Conservation (phyloP, 2,888 invertebrate species). For the Hipparchia semele region DNA sequence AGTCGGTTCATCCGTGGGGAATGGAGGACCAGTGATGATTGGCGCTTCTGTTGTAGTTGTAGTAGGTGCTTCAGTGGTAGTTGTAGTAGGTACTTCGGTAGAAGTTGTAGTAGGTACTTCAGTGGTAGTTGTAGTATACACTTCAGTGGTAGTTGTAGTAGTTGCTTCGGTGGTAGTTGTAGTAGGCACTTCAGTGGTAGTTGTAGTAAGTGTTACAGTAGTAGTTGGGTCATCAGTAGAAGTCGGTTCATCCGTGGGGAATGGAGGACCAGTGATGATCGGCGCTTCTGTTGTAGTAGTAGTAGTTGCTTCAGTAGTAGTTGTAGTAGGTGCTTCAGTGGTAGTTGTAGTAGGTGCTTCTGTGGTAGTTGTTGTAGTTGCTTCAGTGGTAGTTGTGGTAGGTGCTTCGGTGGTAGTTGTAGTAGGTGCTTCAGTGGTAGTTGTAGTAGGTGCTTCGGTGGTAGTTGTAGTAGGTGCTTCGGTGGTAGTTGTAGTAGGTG, state of each 20-base stretch:
- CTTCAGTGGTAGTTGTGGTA: slow-evolving; percentile 20
- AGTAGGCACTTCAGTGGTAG: slow-evolving; percentile 18
- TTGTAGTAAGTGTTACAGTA: background rate
- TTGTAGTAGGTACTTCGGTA: slow-evolving; percentile 9
- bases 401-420: slow-evolving; percentile 9
- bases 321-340: slow-evolving; percentile 15
- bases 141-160: slow-evolving; percentile 19
- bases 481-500: slow-evolving; percentile 10
- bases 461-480: slow-evolving; percentile 6
- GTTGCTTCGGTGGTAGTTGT: slow-evolving; percentile 16
- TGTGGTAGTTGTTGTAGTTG: slow-evolving; percentile 13
- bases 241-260: slow-evolving; percentile 6
- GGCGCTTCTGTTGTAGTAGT: slow-evolving; percentile 16
- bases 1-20: slow-evolving; percentile 16
- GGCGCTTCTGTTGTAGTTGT: background rate
- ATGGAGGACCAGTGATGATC: too few relatives aligned
- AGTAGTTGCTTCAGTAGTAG: slow-evolving; percentile 26
- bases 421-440: slow-evolving; percentile 24
- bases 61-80: slow-evolving; percentile 4
- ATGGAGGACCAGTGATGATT: background rate
- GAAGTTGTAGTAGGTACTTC: slow-evolving; percentile 8
- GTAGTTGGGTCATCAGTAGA: slow-evolving; percentile 17
- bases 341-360: slow-evolving; percentile 20
- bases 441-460: slow-evolving; percentile 15
- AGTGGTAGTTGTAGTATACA: background rate